These are phyloP conservation scores for Acestrorhynchus altus DNA, from an alignment of 2,797 vertebrate genomes.

Conservation along the genomic window DNA sequence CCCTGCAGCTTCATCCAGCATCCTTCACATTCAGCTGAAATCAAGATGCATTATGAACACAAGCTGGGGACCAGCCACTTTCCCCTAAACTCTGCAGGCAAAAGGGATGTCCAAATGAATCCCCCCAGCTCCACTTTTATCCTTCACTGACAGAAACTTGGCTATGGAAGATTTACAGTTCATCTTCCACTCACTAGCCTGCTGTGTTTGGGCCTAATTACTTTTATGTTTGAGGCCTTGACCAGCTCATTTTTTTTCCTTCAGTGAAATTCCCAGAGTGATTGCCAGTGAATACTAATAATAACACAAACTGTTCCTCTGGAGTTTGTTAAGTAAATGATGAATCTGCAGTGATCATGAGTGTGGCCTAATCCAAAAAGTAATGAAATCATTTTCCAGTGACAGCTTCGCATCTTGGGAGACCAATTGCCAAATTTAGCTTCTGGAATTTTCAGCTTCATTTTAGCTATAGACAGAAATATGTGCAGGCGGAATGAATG, in stretches of 20 bases:
- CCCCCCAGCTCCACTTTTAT: slow-evolving; percentile 71
- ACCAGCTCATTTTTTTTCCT: slow-evolving; percentile 61
- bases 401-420: slow-evolving; percentile 64
- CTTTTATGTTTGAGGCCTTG: slow-evolving; percentile 67
- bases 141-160: slow-evolving; percentile 77
- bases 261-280: slow-evolving; percentile 59
- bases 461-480: slow-evolving; percentile 47
- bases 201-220: slow-evolving; percentile 65
- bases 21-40: slow-evolving; percentile 59
- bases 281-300: slow-evolving; percentile 68
- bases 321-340: slow-evolving; percentile 55
- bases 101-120: slow-evolving; percentile 73
- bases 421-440: slow-evolving; percentile 49
- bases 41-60: slow-evolving; percentile 63
- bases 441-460: slow-evolving; percentile 23
- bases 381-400: slow-evolving; percentile 71
- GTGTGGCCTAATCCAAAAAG: slow-evolving; percentile 63
- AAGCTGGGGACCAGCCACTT: slow-evolving; percentile 57
- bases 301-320: slow-evolving; percentile 64
- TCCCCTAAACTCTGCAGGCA: slow-evolving; percentile 62
- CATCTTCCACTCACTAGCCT: slow-evolving; percentile 62
- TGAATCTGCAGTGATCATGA: slow-evolving; percentile 58
- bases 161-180: slow-evolving; percentile 73
- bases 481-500: slow-evolving; percentile 22
- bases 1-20: slow-evolving; percentile 47